Evolutionary conservation across 2,113 vertebrate genomes (phyloP), one percentile per base, ranked within the genome.

Genomic region (Phaetusa simplex): DNA sequence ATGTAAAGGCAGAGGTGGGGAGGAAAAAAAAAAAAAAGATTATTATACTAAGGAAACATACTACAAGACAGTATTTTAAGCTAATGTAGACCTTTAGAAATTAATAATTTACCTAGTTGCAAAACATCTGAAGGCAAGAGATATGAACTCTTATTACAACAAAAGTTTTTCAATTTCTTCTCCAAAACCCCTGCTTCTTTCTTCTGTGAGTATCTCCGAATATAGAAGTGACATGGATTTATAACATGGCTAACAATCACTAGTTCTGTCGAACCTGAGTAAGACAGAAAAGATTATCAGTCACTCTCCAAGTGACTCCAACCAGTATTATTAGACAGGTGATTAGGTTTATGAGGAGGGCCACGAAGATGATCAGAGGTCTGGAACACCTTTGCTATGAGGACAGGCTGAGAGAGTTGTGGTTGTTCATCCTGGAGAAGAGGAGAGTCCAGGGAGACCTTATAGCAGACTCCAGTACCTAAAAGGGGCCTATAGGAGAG

Each of bases 151-250:
- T 96, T 93, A 66, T 4, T 90, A 65, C 11, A 85, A 96, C 99
- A 99, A 52, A 98, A 96, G 3, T 83, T 18, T 69, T 97, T 97
- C 81, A 99, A 86, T 89, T 97, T 99, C 90, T 95, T 98, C 59
- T 98, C 98, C 77, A 99, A 94, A 77, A 93, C 4, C 59, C 90
- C 56, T 4, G 94, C 90, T 65, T 97, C 97, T 93, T 94, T 98
- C 90, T 84, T 98, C 95, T 99, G 98, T 4, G 98, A 95, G 65
- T 98, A 95, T 55, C 98, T 98, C n/a, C 86, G 98, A 74, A 99
- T 34, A 22, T 99, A 99, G 97, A 99, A 99, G 93, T 99, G 98
- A 96, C 98, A 98, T 16, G 99, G 99, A 97, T 98, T 99, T 97
- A 98, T 93, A 58, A 99, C 95, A 45, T 99, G 98, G 71, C 97